phyloP scores from a whole-genome alignment of 2,888 invertebrate genomes.

The Auanema sp. region DNA sequence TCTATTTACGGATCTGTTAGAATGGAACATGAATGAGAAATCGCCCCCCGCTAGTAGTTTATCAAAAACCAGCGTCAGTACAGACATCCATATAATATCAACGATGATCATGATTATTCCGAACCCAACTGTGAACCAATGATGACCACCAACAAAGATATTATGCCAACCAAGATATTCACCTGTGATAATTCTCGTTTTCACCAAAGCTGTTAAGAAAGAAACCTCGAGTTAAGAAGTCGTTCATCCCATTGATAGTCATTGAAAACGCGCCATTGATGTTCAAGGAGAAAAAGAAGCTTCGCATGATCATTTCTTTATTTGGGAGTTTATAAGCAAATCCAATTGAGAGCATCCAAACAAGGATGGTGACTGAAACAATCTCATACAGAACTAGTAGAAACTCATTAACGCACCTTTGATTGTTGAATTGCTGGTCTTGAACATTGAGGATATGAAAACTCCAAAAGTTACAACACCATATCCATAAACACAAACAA shows the following conservation, averaged over 20 bases:
- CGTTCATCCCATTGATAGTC: slow-evolving; percentile 42
- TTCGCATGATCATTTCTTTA: slow-evolving; percentile 23
- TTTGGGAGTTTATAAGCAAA: slow-evolving; percentile 24
- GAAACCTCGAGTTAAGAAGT: slow-evolving; percentile 45
- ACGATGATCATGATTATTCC: slow-evolving; percentile 55
- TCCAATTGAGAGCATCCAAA: slow-evolving; percentile 28
- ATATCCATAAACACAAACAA: slow-evolving; percentile 39
- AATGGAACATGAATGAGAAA: slow-evolving; percentile 24
- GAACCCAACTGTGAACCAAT: slow-evolving; percentile 48
- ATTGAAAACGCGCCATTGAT: slow-evolving; percentile 43
- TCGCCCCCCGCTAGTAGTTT: slow-evolving; percentile 24
- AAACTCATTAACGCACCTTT: slow-evolving; percentile 24
- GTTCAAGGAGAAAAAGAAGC: slow-evolving; percentile 47
- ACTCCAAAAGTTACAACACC: slow-evolving; percentile 37
- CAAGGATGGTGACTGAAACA: slow-evolving; percentile 25
- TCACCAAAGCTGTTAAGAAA: background rate
- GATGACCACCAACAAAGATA: slow-evolving; percentile 34
- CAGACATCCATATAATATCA: slow-evolving; percentile 43
- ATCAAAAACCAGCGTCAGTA: slow-evolving; percentile 27
- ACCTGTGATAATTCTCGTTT: slow-evolving; percentile 15
- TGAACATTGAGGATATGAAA: slow-evolving; percentile 35
- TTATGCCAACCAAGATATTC: slow-evolving; percentile 22
- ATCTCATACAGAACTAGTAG: background rate
- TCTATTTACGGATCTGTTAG: slow-evolving; percentile 13
- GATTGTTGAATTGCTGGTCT: slow-evolving; percentile 33